Percentiles rank a stretch among this genome's conserved stretches.
phyloP scores from a whole-genome alignment of 2,888 invertebrate genomes.

The Agriotes lineatus region DNA sequence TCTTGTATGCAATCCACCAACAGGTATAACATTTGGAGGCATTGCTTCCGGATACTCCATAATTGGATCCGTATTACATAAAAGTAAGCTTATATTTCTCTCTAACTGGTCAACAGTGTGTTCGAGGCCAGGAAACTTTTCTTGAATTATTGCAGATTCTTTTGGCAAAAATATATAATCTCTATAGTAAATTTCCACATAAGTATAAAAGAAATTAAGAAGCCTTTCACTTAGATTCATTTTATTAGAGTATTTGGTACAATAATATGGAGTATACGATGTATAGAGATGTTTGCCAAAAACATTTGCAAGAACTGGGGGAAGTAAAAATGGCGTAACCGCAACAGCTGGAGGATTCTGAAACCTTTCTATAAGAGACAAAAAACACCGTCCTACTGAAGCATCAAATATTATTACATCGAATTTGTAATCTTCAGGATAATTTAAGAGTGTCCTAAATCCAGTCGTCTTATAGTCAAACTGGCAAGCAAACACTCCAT shows the following conservation, averaged over 20 bases:
- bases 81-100: constrained; percentile 53
- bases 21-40: too few relatives aligned
- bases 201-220: too few relatives aligned
- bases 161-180: constrained; percentile 32
- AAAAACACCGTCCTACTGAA: constrained; percentile 45
- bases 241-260: too few relatives aligned
- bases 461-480: constrained; percentile 37
- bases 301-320: constrained; percentile 35
- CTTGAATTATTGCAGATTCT: too few relatives aligned
- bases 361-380: constrained; percentile 49
- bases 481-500: constrained; percentile 9
- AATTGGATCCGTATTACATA: too few relatives aligned
- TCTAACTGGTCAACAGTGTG: constrained; percentile 52
- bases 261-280: constrained; percentile 54
- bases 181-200: constrained; percentile 34
- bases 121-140: too few relatives aligned
- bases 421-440: constrained; percentile 49
- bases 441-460: constrained; percentile 42
- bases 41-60: too few relatives aligned
- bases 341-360: constrained; percentile 44
- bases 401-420: constrained; percentile 51
- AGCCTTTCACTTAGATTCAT: too few relatives aligned
- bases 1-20: constrained; percentile 52
- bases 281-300: constrained; percentile 52
- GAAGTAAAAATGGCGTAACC: constrained; percentile 37